phyloP scores from a whole-genome alignment of 2,888 invertebrate species.

The Junonia oenone region DNA sequence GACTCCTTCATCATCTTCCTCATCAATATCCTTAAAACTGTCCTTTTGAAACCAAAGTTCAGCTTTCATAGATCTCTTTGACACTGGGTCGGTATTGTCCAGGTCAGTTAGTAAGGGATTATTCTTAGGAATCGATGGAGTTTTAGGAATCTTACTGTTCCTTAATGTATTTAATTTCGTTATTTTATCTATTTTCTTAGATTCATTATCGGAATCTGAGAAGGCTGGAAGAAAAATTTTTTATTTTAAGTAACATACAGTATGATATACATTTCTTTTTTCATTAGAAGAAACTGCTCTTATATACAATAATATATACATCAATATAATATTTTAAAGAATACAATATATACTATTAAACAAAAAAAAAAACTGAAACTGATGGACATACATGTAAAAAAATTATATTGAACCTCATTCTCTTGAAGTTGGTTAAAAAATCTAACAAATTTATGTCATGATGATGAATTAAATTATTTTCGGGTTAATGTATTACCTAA shows the following conservation, averaged over 20 bases:
- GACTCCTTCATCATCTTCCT: conserved; percentile 91
- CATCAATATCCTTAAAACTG: conserved; percentile 87
- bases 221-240: conserved; percentile 69
- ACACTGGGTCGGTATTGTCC: conserved; percentile 86
- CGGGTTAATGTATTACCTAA: conserved; percentile 57
- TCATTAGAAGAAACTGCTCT: not conserved
- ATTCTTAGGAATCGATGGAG: conserved; percentile 52
- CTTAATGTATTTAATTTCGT: conserved; percentile 61
- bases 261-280: not conserved
- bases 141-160: conserved; percentile 53
- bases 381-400: too few species aligned
- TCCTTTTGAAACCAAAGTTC: conserved; percentile 94
- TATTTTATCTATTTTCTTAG: conserved; percentile 56
- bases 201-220: conserved; percentile 81
- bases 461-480: not conserved
- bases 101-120: conserved; percentile 90
- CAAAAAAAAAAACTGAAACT: too few species aligned
- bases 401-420: too few species aligned
- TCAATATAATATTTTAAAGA: too few species aligned
- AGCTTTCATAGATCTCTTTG: conserved; percentile 87
- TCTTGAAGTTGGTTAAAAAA: too few species aligned
- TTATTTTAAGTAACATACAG: not conserved
- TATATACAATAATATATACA: not conserved
- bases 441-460: not conserved
- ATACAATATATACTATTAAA: too few species aligned